Base-by-base conservation (phyloP, 2,113 vertebrate species). In the Daubentonia madagascariensis region DNA sequence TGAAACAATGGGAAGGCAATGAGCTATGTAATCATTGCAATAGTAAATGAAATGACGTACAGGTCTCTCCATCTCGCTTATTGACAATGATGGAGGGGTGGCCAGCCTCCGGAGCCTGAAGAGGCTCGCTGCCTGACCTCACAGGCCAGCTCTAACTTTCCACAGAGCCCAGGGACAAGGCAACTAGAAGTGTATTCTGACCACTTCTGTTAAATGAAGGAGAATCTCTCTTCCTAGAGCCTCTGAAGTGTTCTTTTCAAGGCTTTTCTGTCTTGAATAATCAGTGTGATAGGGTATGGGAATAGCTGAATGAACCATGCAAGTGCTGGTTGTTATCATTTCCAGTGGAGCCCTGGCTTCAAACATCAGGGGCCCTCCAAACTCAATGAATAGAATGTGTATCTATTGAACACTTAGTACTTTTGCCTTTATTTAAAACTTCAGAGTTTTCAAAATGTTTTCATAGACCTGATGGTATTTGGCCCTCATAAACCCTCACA, bases 11-110 rank as follows among this genome's bases (percentile, higher is more conserved):
- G 99, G 99, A 99, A 99, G 99, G 99, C 99, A 99, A 99, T 99
- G 99, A 99, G 99, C 98, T 99, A 99, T 99, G 99, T 99, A 99
- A 99, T 99, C 99, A 99, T 99, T 99, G 99, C 99, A 99, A 99
- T 98, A 99, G 99, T 99, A 99, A 99, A 99, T 99, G 98, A 99
- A 99, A 99, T 99, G 98, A 99, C 99, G 99, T 98, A 99, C 98
- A 98, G 98, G 98, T 98, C 98, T 96, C 98, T 99, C 98, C 96
- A 98, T 99, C 99, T 99, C 97, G 83, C 98, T 99, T 99, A 99
- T 99, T 99, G 99, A 99, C 99, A 99, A 98, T 99, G 99, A 99
- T 99, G 99, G 99, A 99, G 99, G 98, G 98, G 98, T 98, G 98
- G 98, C 97, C 97, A 94, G 95, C 93, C 98, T 98, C 11, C n/a